Conservation (phyloP, 2,888 invertebrate species). For the Cerastis leucographa region DNA sequence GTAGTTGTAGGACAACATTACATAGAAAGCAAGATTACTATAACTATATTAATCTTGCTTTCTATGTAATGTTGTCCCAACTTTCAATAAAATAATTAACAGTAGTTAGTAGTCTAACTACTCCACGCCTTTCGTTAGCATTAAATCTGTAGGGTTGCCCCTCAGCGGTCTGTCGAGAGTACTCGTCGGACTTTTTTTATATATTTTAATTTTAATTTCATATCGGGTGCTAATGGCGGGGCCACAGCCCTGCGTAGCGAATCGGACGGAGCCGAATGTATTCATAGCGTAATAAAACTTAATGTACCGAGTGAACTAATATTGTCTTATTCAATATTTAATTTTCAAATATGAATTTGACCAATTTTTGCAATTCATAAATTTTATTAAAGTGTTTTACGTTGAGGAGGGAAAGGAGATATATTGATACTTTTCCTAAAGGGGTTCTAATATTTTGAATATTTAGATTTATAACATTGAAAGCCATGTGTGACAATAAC, state of each 20-base stretch:
- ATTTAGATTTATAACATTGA: constrained; percentile 20
- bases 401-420: constrained; percentile 61
- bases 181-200: constrained; percentile 87
- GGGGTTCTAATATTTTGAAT: constrained; percentile 34
- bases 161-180: constrained; percentile 89
- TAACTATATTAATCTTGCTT: background rate
- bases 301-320: constrained; percentile 91
- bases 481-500: background rate
- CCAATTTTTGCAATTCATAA: constrained; percentile 87
- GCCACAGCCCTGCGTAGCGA: constrained; percentile 89
- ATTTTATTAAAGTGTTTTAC: constrained; percentile 78
- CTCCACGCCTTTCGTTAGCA: constrained; percentile 77
- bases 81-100: background rate
- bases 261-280: constrained; percentile 87
- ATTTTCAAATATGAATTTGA: constrained; percentile 85
- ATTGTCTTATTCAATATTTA: constrained; percentile 90
- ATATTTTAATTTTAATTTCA: constrained; percentile 91
- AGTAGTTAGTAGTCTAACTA: constrained; percentile 35
- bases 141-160: constrained; percentile 89
- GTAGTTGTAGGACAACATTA: too few species aligned
- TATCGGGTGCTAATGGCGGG: constrained; percentile 89
- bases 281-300: constrained; percentile 89
- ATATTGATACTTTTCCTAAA: constrained; percentile 47
- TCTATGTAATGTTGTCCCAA: background rate
- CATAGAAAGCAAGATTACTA: too few species aligned